These are phyloP conservation scores for Prionailurus bengalensis DNA, from an alignment of 2,113 vertebrate genomes.

Conservation along the genomic window DNA sequence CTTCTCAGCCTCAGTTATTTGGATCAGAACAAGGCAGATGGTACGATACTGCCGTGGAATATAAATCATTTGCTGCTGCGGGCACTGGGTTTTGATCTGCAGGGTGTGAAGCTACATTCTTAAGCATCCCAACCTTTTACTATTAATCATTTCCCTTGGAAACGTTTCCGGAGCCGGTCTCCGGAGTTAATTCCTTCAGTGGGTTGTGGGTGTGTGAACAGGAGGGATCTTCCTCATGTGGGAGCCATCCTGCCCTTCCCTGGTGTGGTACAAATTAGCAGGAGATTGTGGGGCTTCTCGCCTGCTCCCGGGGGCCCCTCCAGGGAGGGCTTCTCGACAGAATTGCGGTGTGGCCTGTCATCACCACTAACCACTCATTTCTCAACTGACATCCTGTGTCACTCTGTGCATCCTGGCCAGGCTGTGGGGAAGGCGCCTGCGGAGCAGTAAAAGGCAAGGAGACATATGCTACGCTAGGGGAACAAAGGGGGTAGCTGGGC, in stretches of 20 bases:
- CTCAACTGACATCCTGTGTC: not conserved
- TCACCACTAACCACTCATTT: constrained; percentile 70
- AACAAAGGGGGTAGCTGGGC: not conserved
- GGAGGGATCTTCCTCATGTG: not conserved
- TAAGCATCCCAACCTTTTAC: not conserved
- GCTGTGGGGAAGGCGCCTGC: not conserved
- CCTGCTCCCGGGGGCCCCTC: not conserved
- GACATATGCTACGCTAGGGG: not conserved
- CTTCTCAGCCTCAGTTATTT: not conserved
- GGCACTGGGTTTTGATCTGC: not conserved
- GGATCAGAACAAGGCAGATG: not conserved
- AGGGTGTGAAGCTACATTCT: not conserved
- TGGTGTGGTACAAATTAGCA: constrained; percentile 48
- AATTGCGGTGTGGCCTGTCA: constrained; percentile 67
- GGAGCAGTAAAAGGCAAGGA: not conserved
- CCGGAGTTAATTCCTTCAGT: not conserved
- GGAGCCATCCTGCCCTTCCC: not conserved
- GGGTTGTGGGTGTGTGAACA: not conserved
- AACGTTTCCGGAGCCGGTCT: not conserved
- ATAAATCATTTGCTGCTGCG: not conserved
- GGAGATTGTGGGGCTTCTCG: not conserved
- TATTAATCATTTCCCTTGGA: constrained; percentile 7
- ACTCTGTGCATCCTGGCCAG: not conserved
- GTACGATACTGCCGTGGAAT: not conserved
- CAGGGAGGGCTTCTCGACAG: constrained; percentile 38